Evolutionary conservation across 1,140 invertebrate species (phyloP).

Genomic region (Papilio polyxenes): DNA sequence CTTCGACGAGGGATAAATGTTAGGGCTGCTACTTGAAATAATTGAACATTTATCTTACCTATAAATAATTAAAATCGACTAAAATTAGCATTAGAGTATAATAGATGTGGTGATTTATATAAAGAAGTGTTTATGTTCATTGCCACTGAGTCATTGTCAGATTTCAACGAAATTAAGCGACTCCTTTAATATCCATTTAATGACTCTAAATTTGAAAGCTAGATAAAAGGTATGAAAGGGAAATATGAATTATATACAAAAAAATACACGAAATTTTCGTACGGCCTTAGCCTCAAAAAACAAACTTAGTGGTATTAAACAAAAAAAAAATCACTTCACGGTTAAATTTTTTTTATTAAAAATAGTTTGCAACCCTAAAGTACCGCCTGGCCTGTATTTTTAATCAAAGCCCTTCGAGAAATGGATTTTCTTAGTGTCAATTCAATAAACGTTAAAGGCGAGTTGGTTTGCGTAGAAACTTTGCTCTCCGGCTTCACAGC

Average conservation of each 20-base stretch:
- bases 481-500: not conserved
- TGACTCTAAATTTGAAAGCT: no score
- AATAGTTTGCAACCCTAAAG: slow-evolving; percentile 22
- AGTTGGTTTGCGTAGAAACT: slow-evolving; percentile 33
- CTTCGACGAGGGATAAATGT: not conserved
- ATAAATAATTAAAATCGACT: not conserved
- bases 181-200: no score
- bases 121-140: not conserved
- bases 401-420: slow-evolving; percentile 52
- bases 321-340: not conserved
- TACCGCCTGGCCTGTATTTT: slow-evolving; percentile 44
- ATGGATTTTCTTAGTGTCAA: slow-evolving; percentile 51
- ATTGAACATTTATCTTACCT: not conserved
- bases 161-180: no score
- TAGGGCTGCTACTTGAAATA: not conserved
- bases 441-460: slow-evolving; percentile 55
- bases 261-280: no score
- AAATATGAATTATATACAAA: not conserved
- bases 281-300: no score
- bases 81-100: not conserved
- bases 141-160: not conserved
- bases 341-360: no score
- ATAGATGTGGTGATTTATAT: not conserved
- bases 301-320: not conserved
- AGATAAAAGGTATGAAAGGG: no score